Evolutionary conservation across 2,888 invertebrate genomes (phyloP).

Genomic region (Pelosia muscerda): DNA sequence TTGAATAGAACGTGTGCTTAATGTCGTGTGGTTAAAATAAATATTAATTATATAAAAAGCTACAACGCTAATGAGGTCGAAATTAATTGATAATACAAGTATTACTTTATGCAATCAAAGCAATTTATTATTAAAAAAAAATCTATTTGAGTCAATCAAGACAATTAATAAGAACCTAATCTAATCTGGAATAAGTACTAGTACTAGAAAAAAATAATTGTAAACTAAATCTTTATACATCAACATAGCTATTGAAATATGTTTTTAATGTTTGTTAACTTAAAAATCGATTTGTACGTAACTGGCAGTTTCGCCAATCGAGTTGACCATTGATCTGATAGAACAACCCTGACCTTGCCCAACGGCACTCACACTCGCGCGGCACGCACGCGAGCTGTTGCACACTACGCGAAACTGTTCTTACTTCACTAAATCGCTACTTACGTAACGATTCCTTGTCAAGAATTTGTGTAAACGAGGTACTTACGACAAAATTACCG

Average conservation of each 20-base stretch:
- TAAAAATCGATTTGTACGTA: conserved; percentile 63
- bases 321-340: conserved; percentile 84
- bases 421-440: conserved; percentile 43
- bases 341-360: conserved; percentile 85
- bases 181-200: too few relatives aligned
- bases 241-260: too few relatives aligned
- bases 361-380: conserved; percentile 77
- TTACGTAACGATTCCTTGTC: conserved; percentile 34
- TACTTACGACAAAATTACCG: conserved; percentile 21
- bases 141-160: not conserved
- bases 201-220: too few relatives aligned
- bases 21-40: conserved; percentile 51
- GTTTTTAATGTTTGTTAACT: too few relatives aligned
- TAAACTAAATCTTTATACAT: too few relatives aligned
- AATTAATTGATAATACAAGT: conserved; percentile 31
- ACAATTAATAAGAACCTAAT: conserved; percentile 3
- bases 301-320: conserved; percentile 69
- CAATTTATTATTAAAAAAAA: not conserved
- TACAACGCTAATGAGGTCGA: conserved; percentile 39
- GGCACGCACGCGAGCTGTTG: conserved; percentile 69
- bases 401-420: conserved; percentile 61
- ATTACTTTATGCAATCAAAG: conserved; percentile 23
- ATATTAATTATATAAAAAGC: conserved; percentile 44
- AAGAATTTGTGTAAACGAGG: conserved; percentile 25
- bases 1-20: conserved; percentile 57